Evolutionary conservation across 2,113 vertebrate species (phyloP).

Genomic region (Amphiprion ocellaris): DNA sequence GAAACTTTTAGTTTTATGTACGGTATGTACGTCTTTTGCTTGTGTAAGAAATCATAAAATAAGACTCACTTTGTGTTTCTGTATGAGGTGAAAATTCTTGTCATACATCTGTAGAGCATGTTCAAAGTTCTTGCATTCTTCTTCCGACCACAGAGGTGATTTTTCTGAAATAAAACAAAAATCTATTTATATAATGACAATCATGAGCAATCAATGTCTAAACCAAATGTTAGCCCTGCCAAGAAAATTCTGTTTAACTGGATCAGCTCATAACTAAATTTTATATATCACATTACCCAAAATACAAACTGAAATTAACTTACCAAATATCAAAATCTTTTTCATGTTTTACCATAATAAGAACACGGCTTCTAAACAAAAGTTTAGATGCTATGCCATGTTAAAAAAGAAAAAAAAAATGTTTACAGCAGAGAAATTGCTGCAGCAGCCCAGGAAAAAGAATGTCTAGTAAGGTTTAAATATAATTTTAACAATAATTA

Average conservation of each 20-base stretch:
- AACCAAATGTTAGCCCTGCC: no score
- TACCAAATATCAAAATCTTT: no score
- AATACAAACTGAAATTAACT: no score
- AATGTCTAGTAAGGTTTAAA: no score
- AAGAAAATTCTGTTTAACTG: no score
- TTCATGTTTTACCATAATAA: not conserved
- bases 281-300: no score
- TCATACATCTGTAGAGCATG: constrained; percentile 96
- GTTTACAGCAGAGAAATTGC: no score
- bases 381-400: not conserved
- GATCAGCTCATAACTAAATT: no score
- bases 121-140: constrained; percentile 98
- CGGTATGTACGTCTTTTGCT: not conserved
- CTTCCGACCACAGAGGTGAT: constrained; percentile 95
- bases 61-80: constrained; percentile 95
- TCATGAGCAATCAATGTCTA: no score
- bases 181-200: not conserved
- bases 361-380: not conserved
- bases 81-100: constrained; percentile 98
- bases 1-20: not conserved
- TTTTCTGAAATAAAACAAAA: constrained; percentile 84
- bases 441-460: no score
- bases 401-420: no score
- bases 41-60: not conserved
- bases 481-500: no score